These are phyloP conservation scores for Netelia fuscicornis DNA, from an alignment of 2,888 invertebrate species.

Conservation along the genomic window DNA sequence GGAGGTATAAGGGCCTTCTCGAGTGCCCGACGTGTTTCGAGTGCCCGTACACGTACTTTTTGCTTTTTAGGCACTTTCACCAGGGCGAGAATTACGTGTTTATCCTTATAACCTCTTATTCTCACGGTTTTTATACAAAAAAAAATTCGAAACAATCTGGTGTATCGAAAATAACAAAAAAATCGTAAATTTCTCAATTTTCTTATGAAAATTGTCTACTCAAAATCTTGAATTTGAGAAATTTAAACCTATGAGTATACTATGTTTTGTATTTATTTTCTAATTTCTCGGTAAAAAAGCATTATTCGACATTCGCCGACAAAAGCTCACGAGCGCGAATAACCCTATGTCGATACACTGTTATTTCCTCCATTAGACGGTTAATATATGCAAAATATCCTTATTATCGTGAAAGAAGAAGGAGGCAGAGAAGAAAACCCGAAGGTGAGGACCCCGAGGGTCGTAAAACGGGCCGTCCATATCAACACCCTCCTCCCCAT, in stretches of 20 bases:
- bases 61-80: conserved; percentile 33
- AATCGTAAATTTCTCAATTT: conserved; percentile 17
- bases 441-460: conserved; percentile 59
- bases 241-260: background rate
- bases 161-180: background rate
- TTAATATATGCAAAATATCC: conserved; percentile 84
- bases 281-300: background rate
- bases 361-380: conserved; percentile 80
- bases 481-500: background rate
- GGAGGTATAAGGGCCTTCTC: conserved; percentile 44
- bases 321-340: conserved; percentile 72
- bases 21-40: conserved; percentile 42
- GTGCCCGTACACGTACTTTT: conserved; percentile 23
- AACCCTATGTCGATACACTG: conserved; percentile 72
- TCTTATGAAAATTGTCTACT: background rate
- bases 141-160: background rate
- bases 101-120: conserved; percentile 46
- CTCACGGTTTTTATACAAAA: conserved; percentile 47
- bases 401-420: conserved; percentile 77
- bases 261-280: background rate
- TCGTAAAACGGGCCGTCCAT: conserved; percentile 71
- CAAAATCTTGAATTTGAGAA: background rate
- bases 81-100: conserved; percentile 38
- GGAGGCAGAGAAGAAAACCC: conserved; percentile 13
- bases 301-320: conserved; percentile 71